phyloP scores from a whole-genome alignment of 1,140 invertebrate genomes.

The Drosophila equinoxialis region DNA sequence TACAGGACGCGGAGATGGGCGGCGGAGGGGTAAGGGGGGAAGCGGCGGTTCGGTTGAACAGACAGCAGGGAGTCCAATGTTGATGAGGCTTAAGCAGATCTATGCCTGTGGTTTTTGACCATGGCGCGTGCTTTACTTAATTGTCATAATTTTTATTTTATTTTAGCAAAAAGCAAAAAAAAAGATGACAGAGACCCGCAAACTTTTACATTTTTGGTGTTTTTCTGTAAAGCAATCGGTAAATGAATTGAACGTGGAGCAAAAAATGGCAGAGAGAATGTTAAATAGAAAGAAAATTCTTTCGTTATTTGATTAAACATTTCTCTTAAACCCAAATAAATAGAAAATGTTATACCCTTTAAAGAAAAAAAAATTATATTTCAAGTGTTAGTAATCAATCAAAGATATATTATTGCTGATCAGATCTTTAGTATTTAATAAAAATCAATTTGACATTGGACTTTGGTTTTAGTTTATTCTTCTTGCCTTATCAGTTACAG shows the following conservation, averaged over 20 bases:
- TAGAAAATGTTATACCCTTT: slow-evolving; percentile 20
- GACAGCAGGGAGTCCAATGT: slow-evolving; percentile 13
- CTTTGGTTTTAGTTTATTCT: too few relatives aligned
- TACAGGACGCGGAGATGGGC: too few relatives aligned
- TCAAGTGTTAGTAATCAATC: too few relatives aligned
- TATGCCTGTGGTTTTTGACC: slow-evolving; percentile 51
- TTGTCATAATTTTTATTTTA: slow-evolving; percentile 70
- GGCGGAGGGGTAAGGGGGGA: not conserved
- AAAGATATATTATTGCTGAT: too few relatives aligned
- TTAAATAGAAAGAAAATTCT: not conserved
- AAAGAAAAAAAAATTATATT: too few relatives aligned
- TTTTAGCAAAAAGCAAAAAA: slow-evolving; percentile 5
- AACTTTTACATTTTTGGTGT: not conserved
- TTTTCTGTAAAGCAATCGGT: not conserved
- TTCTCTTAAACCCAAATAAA: slow-evolving; percentile 8
- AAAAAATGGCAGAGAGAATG: not conserved
- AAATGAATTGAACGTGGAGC: not conserved
- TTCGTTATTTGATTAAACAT: not conserved
- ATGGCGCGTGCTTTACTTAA: slow-evolving; percentile 53
- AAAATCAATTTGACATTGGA: too few relatives aligned
- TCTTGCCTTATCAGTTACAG: too few relatives aligned
- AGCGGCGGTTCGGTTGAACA: not conserved
- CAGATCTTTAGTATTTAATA: too few relatives aligned
- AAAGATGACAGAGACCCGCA: not conserved
- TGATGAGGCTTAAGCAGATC: slow-evolving; percentile 10